These are phyloP conservation scores for Sphenodon punctatus DNA, from an alignment of 2,797 vertebrate genomes.

Conservation along the genomic window DNA sequence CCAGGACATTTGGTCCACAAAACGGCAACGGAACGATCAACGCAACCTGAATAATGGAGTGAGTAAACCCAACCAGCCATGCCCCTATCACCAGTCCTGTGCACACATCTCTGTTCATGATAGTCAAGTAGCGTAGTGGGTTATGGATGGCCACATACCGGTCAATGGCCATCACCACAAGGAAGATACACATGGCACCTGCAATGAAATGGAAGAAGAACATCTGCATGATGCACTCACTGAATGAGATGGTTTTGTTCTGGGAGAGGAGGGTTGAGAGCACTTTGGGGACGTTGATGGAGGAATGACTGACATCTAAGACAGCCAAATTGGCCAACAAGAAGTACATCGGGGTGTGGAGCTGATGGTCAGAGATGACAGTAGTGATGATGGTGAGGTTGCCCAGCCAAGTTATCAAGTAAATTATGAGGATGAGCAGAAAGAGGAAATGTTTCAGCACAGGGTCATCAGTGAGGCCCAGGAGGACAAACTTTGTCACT, in stretches of 20 bases:
- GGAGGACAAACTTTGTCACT: conserved; percentile 56
- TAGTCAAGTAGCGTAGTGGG: neutral
- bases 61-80: neutral
- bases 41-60: neutral
- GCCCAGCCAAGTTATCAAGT: conserved; percentile 3
- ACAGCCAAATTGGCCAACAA: conserved; percentile 35
- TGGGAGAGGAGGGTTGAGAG: conserved; percentile 8
- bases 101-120: neutral
- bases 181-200: conserved; percentile 2
- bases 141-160: neutral
- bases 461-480: conserved; percentile 44
- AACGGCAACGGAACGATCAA: neutral
- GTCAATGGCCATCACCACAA: neutral
- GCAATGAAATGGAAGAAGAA: conserved; percentile 29
- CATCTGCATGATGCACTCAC: conserved; percentile 40
- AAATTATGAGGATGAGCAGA: conserved; percentile 26
- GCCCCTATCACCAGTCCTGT: neutral
- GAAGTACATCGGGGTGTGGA: conserved; percentile 41
- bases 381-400: conserved; percentile 45
- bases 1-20: conserved; percentile 1
- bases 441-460: conserved; percentile 19
- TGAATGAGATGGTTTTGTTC: conserved; percentile 7
- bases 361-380: conserved; percentile 20
- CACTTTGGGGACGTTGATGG: conserved; percentile 35
- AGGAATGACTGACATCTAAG: conserved; percentile 20